Percentiles rank a stretch among this genome's conserved stretches.
Evolutionary conservation across 2,113 vertebrate species (phyloP).

Genomic region (Cnemophilus loriae): DNA sequence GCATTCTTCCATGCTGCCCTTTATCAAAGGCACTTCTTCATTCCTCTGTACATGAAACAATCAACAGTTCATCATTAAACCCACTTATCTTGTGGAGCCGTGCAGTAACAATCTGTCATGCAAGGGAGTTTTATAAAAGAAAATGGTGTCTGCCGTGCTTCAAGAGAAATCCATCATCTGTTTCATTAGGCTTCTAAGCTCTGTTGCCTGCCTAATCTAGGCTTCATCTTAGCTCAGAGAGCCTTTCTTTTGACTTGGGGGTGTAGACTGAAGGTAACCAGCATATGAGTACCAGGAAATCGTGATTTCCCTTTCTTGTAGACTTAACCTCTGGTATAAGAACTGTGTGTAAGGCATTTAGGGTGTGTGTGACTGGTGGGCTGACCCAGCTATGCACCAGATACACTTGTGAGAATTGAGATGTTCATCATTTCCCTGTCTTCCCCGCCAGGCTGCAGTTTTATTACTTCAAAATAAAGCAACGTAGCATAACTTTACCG

Average conservation of each 20-base stretch:
- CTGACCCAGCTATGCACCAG: not conserved
- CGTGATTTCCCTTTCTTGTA: not conserved
- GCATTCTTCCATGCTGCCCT: not conserved
- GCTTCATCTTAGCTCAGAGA: not conserved
- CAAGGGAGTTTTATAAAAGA: not conserved
- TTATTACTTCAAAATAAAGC: not conserved
- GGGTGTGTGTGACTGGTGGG: not conserved
- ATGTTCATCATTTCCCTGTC: not conserved
- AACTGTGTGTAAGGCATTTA: not conserved
- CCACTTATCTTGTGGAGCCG: not conserved
- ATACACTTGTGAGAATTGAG: not conserved
- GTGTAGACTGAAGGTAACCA: not conserved
- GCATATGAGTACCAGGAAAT: not conserved
- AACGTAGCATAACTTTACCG: not conserved
- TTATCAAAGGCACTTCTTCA: not conserved
- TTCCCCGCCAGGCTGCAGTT: not conserved
- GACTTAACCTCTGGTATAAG: not conserved
- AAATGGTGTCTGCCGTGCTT: not conserved
- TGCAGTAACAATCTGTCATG: conserved; percentile 26
- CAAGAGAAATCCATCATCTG: not conserved
- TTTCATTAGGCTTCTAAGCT: not conserved
- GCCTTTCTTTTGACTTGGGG: not conserved
- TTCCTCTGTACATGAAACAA: not conserved
- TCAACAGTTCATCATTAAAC: conserved; percentile 23
- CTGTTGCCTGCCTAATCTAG: not conserved